Conservation (phyloP, 2,888 invertebrate genomes). For the Embidobia sp. region DNA sequence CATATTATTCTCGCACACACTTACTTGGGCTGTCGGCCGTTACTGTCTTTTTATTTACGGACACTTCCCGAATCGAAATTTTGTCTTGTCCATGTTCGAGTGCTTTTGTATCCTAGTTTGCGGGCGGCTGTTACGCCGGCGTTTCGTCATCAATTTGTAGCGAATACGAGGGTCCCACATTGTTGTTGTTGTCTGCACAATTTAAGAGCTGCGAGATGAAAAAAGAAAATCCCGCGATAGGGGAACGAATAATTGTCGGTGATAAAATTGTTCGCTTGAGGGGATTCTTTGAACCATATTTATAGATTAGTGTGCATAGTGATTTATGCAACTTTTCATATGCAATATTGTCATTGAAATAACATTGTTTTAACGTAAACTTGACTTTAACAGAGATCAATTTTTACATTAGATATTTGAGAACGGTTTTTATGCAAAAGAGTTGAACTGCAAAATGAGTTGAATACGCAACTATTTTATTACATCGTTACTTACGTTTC, state of each 20-base stretch:
- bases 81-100: constrained; percentile 30
- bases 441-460: constrained; percentile 3
- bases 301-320: too few species aligned
- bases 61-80: constrained; percentile 59
- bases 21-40: constrained; percentile 69
- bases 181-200: constrained; percentile 16
- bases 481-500: constrained; percentile 33
- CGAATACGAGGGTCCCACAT: constrained; percentile 43
- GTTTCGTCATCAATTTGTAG: constrained; percentile 47
- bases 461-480: constrained; percentile 26
- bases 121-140: constrained; percentile 1
- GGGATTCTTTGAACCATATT: background rate
- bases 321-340: too few species aligned
- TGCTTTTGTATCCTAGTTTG: constrained; percentile 43
- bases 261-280: constrained; percentile 12
- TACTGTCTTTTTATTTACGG: constrained; percentile 64
- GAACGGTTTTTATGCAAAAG: constrained; percentile 7
- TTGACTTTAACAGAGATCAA: too few species aligned
- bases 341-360: too few species aligned
- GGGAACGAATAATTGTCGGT: constrained; percentile 20
- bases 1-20: constrained; percentile 76
- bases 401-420: constrained; percentile 7
- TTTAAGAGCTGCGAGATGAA: constrained; percentile 19
- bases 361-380: too few species aligned
- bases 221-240: constrained; percentile 22